Evolutionary conservation across 2,888 invertebrate species (phyloP).

Genomic region (Ceraclea dissimilis): DNA sequence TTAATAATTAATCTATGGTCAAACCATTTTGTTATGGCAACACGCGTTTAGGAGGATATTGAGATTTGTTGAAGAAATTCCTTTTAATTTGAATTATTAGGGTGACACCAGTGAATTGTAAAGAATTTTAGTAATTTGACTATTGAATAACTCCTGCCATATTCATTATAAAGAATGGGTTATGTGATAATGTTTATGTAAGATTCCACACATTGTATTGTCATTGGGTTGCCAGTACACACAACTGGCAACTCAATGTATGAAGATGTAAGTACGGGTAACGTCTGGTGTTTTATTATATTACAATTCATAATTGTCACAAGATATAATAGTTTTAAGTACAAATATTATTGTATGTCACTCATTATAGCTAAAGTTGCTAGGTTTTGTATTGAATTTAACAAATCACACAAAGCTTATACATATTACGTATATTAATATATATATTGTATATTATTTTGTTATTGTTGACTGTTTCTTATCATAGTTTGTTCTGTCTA

Average conservation of each 20-base stretch:
- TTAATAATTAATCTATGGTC: not conserved
- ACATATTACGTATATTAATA: too few species aligned
- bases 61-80: not conserved
- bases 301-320: too few species aligned
- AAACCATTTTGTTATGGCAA: not conserved
- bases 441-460: not conserved
- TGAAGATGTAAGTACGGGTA: too few species aligned
- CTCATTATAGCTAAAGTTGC: not conserved
- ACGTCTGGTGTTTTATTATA: too few species aligned
- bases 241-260: too few species aligned
- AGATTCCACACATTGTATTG: too few species aligned
- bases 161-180: not conserved
- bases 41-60: not conserved
- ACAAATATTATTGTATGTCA: not conserved
- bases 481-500: not conserved
- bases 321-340: too few species aligned
- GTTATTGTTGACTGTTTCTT: not conserved
- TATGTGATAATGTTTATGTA: not conserved
- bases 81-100: not conserved
- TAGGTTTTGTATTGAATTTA: slow-evolving; percentile 16
- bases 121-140: not conserved
- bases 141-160: too few species aligned
- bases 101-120: not conserved
- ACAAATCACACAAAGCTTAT: slow-evolving; percentile 9
- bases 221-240: too few species aligned